Conservation (phyloP, 2,888 invertebrate genomes). For the Lucinisca nassula region DNA sequence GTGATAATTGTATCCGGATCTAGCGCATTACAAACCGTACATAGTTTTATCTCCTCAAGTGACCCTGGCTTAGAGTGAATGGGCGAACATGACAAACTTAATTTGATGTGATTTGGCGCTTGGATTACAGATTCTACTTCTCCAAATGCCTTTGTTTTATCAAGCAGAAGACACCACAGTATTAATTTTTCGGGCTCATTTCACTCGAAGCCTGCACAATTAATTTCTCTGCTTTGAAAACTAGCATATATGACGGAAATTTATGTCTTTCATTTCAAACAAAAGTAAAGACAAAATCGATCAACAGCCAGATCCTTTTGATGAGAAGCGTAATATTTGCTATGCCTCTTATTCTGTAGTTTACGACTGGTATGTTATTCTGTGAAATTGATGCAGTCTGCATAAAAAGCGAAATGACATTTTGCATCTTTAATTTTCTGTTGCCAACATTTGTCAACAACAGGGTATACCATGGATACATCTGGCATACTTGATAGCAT, state of each 20-base stretch:
- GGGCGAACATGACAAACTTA: constrained; percentile 52
- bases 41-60: constrained; percentile 70
- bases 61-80: constrained; percentile 56
- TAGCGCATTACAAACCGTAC: constrained; percentile 50
- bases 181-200: constrained; percentile 75
- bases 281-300: too few relatives aligned
- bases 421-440: too few relatives aligned
- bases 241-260: not conserved
- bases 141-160: constrained; percentile 65
- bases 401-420: too few relatives aligned
- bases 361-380: too few relatives aligned
- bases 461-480: too few relatives aligned
- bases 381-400: too few relatives aligned
- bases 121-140: constrained; percentile 60
- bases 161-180: constrained; percentile 69
- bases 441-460: too few relatives aligned
- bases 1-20: constrained; percentile 68
- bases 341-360: too few relatives aligned
- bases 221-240: constrained; percentile 41
- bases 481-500: too few relatives aligned
- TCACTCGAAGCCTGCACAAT: constrained; percentile 61
- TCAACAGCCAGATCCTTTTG: too few relatives aligned
- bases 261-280: too few relatives aligned
- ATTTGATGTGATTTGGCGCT: constrained; percentile 31
- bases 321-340: too few relatives aligned